Evolutionary conservation across 2,888 invertebrate species (phyloP), one percentile per base, ranked within the genome.

Genomic region (Plebejus anna): DNA sequence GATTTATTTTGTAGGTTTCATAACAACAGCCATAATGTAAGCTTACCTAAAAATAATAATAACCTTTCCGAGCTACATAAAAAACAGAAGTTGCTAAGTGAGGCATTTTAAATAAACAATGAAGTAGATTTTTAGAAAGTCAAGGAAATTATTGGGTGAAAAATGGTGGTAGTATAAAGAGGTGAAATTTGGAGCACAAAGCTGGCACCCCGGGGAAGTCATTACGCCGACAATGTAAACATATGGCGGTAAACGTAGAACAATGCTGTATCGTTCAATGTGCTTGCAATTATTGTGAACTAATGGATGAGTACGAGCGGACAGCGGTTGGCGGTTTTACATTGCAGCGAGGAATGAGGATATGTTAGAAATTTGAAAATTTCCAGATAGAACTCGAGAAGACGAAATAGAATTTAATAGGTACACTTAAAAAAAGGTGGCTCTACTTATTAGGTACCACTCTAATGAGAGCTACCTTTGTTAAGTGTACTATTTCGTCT

Each of bases 201-300:
- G 81, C 82, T 80, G 79, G 76, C 77, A 79, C 61, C 81, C 87
- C 79, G 80, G 79, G 85, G 90, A 84, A 79, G 81, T 84, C 87
- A 88, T 89, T 89, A 85, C 79, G 59, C 73, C 79, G 78, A 86
- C 86, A 89, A 87, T 82, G 81, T 84, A 85, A 84, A 85, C 91
- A 91, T 87, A 90, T 90, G 91, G 87, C 84, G 84, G 79, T 81
- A 84, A 80, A 85, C 83, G 83, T 85, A 83, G 80, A 83, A 84
- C 83, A 84, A 84, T 84, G 82, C 83, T 79, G 79, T 80, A 87
- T 89, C 89, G 86, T 89, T 86, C 85, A 88, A 89, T 90, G 87
- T 89, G 78, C 82, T 81, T 82, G 84, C 81, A 87, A 91, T 87
- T 90, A 83, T 82, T 84, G 82, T 81, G 82, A 84, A 84, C 84